phyloP scores from a whole-genome alignment of 2,797 vertebrate genomes.

The Brachyrhaphis roseni region DNA sequence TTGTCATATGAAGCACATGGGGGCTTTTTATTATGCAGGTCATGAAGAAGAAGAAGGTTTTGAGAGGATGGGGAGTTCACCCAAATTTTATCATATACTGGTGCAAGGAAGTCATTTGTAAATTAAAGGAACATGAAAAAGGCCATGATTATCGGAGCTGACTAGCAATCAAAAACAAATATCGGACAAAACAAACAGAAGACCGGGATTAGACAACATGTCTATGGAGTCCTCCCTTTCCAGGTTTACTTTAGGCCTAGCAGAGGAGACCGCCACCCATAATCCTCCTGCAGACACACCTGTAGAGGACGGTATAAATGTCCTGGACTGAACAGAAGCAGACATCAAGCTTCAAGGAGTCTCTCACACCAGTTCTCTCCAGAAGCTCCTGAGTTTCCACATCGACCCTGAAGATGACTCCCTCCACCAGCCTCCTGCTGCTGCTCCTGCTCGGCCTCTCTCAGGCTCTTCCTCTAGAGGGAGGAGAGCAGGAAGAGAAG shows the following conservation, averaged over 20 bases:
- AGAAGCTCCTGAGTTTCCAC: slow-evolving; percentile 40
- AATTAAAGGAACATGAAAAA: slow-evolving; percentile 24
- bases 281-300: slow-evolving; percentile 61
- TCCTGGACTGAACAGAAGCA: slow-evolving; percentile 42
- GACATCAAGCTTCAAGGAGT: slow-evolving; percentile 45
- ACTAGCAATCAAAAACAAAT: background rate
- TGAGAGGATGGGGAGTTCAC: slow-evolving; percentile 54
- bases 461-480: slow-evolving; percentile 41
- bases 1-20: slow-evolving; percentile 59
- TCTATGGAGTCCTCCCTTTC: slow-evolving; percentile 37
- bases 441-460: slow-evolving; percentile 59
- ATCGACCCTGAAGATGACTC: slow-evolving; percentile 52
- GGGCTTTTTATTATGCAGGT: slow-evolving; percentile 67
- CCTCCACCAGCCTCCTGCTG: slow-evolving; percentile 52
- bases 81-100: slow-evolving; percentile 34
- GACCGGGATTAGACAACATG: slow-evolving; percentile 8
- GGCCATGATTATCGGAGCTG: background rate
- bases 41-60: slow-evolving; percentile 46
- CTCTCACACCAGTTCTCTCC: slow-evolving; percentile 42
- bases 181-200: slow-evolving; percentile 5
- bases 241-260: slow-evolving; percentile 41
- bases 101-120: slow-evolving; percentile 22
- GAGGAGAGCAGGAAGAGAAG: slow-evolving; percentile 14
- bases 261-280: slow-evolving; percentile 38
- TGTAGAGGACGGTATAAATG: slow-evolving; percentile 59